phyloP scores from a whole-genome alignment of 2,888 invertebrate genomes.

The Baccha elongata region DNA sequence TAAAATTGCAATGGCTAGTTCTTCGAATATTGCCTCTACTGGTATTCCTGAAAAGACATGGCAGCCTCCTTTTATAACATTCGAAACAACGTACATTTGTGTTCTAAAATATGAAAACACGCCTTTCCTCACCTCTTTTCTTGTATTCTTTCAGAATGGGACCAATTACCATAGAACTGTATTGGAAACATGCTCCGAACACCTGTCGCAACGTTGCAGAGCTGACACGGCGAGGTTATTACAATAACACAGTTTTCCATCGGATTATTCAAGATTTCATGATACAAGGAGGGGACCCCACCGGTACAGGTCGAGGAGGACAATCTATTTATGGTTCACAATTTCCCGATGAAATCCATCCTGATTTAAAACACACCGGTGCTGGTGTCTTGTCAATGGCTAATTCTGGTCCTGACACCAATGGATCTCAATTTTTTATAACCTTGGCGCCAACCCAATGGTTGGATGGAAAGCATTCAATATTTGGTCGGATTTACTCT shows the following conservation, averaged over 20 bases:
- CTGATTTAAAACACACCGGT: constrained; percentile 97
- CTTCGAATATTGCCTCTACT: constrained; percentile 76
- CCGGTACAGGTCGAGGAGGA: constrained; percentile 97
- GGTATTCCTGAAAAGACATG: constrained; percentile 94
- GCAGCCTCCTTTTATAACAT: constrained; percentile 92
- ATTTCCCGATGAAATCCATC: constrained; percentile 97
- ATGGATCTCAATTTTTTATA: constrained; percentile 99
- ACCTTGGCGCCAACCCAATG: constrained; percentile 98
- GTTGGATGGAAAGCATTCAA: constrained; percentile 98
- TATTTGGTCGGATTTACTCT: constrained; percentile 94
- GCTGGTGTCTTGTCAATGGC: constrained; percentile 97
- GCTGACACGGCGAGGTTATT: constrained; percentile 95
- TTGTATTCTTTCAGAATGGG: constrained; percentile 89
- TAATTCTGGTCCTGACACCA: constrained; percentile 97
- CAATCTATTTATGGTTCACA: constrained; percentile 97
- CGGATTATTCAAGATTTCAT: constrained; percentile 96
- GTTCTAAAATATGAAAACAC: no score
- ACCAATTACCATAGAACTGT: constrained; percentile 93
- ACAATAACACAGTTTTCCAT: constrained; percentile 98
- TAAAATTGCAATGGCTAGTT: constrained; percentile 5
- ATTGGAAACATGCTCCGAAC: constrained; percentile 99
- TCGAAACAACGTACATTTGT: constrained; percentile 91
- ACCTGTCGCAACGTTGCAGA: constrained; percentile 99
- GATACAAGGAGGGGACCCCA: constrained; percentile 98
- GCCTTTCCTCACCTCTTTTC: no score